Evolutionary conservation across 2,888 invertebrate species (phyloP), one percentile per base, ranked within the genome.

Genomic region (Athalia circularis): DNA sequence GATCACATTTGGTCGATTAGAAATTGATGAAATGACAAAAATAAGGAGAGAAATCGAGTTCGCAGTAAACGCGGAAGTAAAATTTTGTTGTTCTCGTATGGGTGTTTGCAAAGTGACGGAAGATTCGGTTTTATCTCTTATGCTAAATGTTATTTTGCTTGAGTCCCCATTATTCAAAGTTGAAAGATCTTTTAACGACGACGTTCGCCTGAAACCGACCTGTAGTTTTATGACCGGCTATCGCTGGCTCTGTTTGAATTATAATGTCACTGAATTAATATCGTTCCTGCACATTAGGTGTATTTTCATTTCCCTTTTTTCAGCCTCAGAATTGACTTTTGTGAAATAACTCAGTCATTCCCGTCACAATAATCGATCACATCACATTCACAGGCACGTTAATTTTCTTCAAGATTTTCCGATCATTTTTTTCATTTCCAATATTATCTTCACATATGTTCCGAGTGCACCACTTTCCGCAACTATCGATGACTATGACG

Each of bases 181-280:
- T 68, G 54, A 54, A 45, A 54, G 11, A 11, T 68, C 68, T 5
- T 5, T 43, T 54, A 43, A 43, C 9, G 29, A 54, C 68, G 68
- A 68, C 43, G 54, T 54, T 52, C 43, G 68, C 43, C 68, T 68
- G 54, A 68, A 29, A 47, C 43, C 15, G 50, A 50, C 47, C 8
- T 67, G 13, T 15, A 45, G 50, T 50, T 67, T 47, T 50, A 50
- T 50, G 13, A 50, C 50, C 8, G n/a, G 7, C 68, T 29, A 68
- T 54, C 54, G 68, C 52, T 50, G 48, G 8, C 43, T 5, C 47
- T 65, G 4, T 61, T 47, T 5, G 65, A 11, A 11, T 47, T 65
- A 47, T 65, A 13, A 29, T 29, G 29, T 45, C 11, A 65, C 65
- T 11, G 65, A n/a, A 9, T 47, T n/a, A 0, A 29, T 67, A 67